Evolutionary conservation across 2,113 vertebrate genomes (phyloP).

Genomic region (Hemiprocne comata): DNA sequence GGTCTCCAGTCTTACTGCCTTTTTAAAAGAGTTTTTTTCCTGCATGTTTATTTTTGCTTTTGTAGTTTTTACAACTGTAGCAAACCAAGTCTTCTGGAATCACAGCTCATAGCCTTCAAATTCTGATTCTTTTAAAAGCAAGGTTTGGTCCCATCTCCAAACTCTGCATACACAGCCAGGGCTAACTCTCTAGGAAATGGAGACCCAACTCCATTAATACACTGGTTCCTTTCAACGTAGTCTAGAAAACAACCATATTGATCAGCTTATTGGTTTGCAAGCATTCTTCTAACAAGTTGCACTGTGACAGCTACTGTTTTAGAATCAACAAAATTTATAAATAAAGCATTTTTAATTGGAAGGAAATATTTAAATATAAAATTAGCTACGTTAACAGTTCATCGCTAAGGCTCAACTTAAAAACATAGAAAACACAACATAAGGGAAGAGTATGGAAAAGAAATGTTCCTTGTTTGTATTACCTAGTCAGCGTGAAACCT

Average conservation of each 20-base stretch:
- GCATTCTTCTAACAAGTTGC: not conserved
- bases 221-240: not conserved
- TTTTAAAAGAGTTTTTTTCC: not conserved
- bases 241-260: not conserved
- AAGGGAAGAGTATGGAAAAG: not conserved
- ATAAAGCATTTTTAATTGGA: not conserved
- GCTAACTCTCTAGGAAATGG: not conserved
- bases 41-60: not conserved
- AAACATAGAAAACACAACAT: not conserved
- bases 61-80: not conserved
- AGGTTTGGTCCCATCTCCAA: not conserved
- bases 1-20: not conserved
- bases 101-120: not conserved
- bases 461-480: not conserved
- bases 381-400: not conserved
- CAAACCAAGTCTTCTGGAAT: not conserved
- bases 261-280: not conserved
- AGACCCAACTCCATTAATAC: not conserved
- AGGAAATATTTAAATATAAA: not conserved
- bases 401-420: not conserved
- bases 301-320: not conserved
- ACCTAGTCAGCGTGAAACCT: not conserved
- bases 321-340: not conserved
- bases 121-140: not conserved
- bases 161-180: not conserved